A percentile compares a stretch with the other conserved stretches of the same genome.
Evolutionary conservation across 2,888 invertebrate species (phyloP).

Genomic region (Ernsta delagoae): DNA sequence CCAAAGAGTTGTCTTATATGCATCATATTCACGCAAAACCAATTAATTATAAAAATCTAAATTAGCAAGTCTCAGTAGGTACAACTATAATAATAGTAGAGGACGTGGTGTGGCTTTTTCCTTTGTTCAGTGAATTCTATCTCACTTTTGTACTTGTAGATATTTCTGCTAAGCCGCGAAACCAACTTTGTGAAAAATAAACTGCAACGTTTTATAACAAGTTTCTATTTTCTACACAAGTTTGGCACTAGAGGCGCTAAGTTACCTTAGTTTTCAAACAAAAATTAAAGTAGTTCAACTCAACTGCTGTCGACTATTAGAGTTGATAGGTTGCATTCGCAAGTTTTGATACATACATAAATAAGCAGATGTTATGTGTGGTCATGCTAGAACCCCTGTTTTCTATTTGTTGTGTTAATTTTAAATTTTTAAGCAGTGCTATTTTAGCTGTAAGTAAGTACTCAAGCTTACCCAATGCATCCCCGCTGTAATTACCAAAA

Average conservation of each 20-base stretch:
- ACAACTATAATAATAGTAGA: conserved; percentile 5
- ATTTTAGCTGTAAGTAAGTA: too few relatives aligned
- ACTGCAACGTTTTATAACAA: conserved; percentile 31
- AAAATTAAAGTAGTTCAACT: conserved; percentile 16
- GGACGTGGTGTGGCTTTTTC: neutral
- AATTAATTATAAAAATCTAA: neutral
- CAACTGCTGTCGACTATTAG: conserved; percentile 13
- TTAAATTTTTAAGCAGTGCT: too few relatives aligned
- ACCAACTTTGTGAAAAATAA: conserved; percentile 23
- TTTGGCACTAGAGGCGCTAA: conserved; percentile 20
- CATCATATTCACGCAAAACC: neutral
- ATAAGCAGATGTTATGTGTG: neutral
- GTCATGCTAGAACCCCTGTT: too few relatives aligned
- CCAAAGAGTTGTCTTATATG: neutral
- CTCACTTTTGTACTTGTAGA: conserved; percentile 11
- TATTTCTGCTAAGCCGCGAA: conserved; percentile 26
- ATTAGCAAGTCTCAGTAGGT: neutral
- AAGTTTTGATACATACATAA: conserved; percentile 2
- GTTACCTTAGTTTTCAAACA: conserved; percentile 31
- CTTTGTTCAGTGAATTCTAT: neutral
- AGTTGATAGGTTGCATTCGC: conserved; percentile 5
- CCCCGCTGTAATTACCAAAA: too few relatives aligned
- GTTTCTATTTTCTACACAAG: conserved; percentile 32
- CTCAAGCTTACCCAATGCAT: too few relatives aligned
- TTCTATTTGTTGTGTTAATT: too few relatives aligned